Percentiles rank a stretch among this genome's conserved stretches.
Conservation (phyloP, 2,113 vertebrate genomes). For the Silurus meridionalis region DNA sequence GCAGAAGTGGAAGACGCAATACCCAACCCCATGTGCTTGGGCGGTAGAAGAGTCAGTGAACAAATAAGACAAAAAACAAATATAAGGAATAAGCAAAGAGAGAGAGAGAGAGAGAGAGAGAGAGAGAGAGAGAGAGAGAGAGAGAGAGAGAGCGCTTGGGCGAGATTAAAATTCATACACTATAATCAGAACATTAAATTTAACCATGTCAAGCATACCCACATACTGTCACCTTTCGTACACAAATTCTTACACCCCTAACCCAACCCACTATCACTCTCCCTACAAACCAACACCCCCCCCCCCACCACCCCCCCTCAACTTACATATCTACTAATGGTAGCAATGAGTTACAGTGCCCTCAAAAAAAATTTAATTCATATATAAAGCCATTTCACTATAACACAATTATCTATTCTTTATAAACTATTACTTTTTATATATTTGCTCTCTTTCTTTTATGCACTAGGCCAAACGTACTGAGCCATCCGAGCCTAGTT, state of each 20-base stretch:
- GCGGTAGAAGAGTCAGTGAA: conserved; percentile 19
- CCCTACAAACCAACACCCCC: neutral
- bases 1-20: conserved; percentile 25
- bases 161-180: conserved; percentile 55
- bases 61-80: neutral
- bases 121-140: neutral
- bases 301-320: no score
- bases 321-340: conserved; percentile 5
- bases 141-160: conserved; percentile 33
- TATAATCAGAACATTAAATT: conserved; percentile 53
- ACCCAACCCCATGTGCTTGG: conserved; percentile 22
- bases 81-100: neutral
- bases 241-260: neutral
- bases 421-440: neutral
- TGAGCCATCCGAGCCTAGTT: neutral
- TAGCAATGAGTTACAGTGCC: neutral
- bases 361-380: neutral
- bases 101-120: neutral
- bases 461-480: neutral
- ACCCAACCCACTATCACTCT: neutral
- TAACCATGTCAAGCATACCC: conserved; percentile 46
- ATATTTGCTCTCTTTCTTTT: neutral
- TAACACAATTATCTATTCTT: neutral
- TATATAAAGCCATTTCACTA: neutral
- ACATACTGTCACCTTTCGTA: neutral